These are phyloP conservation scores for Megaleporinus macrocephalus DNA, from an alignment of 2,113 vertebrate species.

Conservation along the genomic window DNA sequence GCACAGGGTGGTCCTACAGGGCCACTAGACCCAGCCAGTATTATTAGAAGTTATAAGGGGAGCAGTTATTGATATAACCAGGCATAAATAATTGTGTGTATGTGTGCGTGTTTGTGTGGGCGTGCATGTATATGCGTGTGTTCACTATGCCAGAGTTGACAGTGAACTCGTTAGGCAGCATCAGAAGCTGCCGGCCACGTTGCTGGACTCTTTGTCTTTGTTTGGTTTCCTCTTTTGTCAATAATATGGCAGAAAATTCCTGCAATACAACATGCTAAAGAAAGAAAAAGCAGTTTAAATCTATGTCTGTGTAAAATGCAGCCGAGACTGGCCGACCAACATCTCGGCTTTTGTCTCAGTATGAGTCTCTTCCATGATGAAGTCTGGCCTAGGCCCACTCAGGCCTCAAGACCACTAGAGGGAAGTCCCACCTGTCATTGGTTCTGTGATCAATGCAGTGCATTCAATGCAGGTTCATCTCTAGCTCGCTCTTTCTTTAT, in stretches of 20 bases:
- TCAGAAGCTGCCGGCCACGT: too few relatives aligned
- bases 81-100: conserved; percentile 48
- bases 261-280: conserved; percentile 78
- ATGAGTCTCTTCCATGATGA: conserved; percentile 54
- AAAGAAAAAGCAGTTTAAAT: conserved; percentile 68
- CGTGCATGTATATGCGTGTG: neutral
- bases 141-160: conserved; percentile 10
- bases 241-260: conserved; percentile 53
- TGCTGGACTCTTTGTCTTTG: neutral
- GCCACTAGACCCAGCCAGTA: conserved; percentile 51
- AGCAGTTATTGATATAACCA: conserved; percentile 49
- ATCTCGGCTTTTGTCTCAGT: conserved; percentile 61
- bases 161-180: conserved; percentile 38
- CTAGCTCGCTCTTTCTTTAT: conserved; percentile 16
- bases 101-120: conserved; percentile 19
- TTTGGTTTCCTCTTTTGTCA: conserved; percentile 34
- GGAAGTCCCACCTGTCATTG: conserved; percentile 20
- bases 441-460: conserved; percentile 5
- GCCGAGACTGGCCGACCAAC: conserved; percentile 68
- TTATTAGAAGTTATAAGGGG: conserved; percentile 48
- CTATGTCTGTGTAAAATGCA: conserved; percentile 68
- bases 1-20: conserved; percentile 60
- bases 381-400: neutral
- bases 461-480: conserved; percentile 1
- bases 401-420: conserved; percentile 6